Evolutionary conservation across 2,797 vertebrate species (phyloP), one percentile per base, ranked within the genome.

Genomic region (Sebastes miniatus): DNA sequence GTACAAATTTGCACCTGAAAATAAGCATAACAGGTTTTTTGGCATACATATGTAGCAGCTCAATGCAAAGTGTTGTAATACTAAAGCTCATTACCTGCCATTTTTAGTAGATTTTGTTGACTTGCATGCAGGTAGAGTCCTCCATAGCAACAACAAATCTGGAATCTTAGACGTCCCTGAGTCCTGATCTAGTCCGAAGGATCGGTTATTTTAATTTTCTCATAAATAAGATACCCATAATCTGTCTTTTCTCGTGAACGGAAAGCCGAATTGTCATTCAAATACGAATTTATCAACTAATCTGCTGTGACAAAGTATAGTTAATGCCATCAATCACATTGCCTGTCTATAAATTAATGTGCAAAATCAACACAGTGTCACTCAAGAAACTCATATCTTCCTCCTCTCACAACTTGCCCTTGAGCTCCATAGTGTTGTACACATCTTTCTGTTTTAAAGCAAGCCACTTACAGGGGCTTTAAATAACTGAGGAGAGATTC

Each of bases 401-500:
- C 16, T 54, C 34, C 9, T 81, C 13, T 68, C 5, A 24, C 11
- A 68, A 32, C 25, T 36, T 50, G 58, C 68, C 67, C 54, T 80
- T 63, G 20, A 80, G 68, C 27, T 71, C 27, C 50, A 18, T 22
- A 22, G 54, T 58, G 32, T 27, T 77, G 43, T 27, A 72, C 68
- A 80, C 32, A 65, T 65, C 67, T 32, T 8, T 74, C 24, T 67
- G 56, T 73, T 83, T 81, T 57, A 80, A 82, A 76, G 63, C 71
- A 66, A 70, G 25, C 39, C 82, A 83, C 74, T 77, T 54, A 88
- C 32, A 57, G 36, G 13, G 13, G 22, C 54, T 84, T 83, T 83
- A 81, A 80, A 73, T 65, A 80, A 83, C 65, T 62, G 47, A 72
- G 69, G 25, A 61, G 62, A 79, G 73, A 77, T 82, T 67, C 43